phyloP scores from a whole-genome alignment of 1,140 invertebrate genomes.

The Anoplophora glabripennis region DNA sequence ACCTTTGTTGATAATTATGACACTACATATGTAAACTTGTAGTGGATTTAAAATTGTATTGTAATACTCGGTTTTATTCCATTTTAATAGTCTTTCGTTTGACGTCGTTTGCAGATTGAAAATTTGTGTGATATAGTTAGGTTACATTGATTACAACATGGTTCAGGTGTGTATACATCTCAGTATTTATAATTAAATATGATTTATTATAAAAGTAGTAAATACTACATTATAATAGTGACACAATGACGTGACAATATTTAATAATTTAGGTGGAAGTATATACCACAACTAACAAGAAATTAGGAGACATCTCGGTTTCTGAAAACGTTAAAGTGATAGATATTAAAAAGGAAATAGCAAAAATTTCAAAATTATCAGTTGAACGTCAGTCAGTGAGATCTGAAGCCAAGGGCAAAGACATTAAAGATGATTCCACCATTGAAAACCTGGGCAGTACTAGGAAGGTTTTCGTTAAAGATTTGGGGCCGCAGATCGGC shows the following conservation, averaged over 20 bases:
- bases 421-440: constrained; percentile 67
- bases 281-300: constrained; percentile 29
- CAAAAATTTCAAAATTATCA: constrained; percentile 67
- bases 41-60: no score
- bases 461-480: constrained; percentile 77
- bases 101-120: no score
- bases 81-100: no score
- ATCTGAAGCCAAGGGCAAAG: constrained; percentile 75
- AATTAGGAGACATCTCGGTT: constrained; percentile 33
- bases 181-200: no score
- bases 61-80: no score
- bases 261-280: constrained; percentile 34
- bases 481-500: constrained; percentile 96
- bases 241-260: not conserved
- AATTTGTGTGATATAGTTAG: no score
- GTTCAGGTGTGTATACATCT: no score
- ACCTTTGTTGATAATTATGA: no score
- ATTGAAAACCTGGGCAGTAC: constrained; percentile 61
- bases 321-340: constrained; percentile 32
- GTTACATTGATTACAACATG: no score
- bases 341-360: constrained; percentile 52
- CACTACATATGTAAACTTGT: no score
- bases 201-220: no score
- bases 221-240: no score
- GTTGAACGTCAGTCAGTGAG: constrained; percentile 81